Evolutionary conservation across 2,113 vertebrate genomes (phyloP), one percentile per base, ranked within the genome.

Genomic region (Fregetta grallaria): DNA sequence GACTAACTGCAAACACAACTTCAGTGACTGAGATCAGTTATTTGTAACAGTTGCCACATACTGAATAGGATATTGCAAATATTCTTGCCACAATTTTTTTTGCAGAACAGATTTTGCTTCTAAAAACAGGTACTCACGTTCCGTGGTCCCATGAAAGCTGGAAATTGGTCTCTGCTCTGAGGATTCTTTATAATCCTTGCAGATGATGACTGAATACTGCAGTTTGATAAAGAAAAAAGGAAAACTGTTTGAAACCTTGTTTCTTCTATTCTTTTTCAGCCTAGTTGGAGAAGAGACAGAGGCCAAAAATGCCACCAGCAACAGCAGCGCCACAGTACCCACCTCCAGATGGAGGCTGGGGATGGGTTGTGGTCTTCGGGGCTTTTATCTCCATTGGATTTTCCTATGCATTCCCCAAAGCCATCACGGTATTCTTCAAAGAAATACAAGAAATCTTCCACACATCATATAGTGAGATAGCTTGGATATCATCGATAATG

Each of bases 401-500:
- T 98, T 99, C 99, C 5, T 99, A 99, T 79, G 99, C 99, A 30
- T 99, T 99, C 93, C 99, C 99, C 45, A 99, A 99, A 97, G 99
- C 99, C 90, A 99, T 99, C 95, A 99, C 99, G 0, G 99, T 99
- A 53, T 99, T 99, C 98, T 99, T 99, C 98, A 99, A 99, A 91
- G 99, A 99, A 93, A 99, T 99, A 95, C 99, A 99, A 97, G 96
- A 98, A 73, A 99, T 99, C 95, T 99, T 99, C 84, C 67, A 97
- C 16, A 98, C 98, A 34, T 97, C 98, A 45, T 99, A 99, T 96
- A 99, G 99, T 88, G 97, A 99, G 97, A 98, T 99, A 58, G 99
- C 99, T 7, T 99, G 99, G 99, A 99, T 99, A 97, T 99, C 99
- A 63, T 99, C 99, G 3, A 99, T 99, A 96, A 99, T 99, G 99